Percentiles rank a stretch among this genome's conserved stretches.
phyloP scores from a whole-genome alignment of 2,797 vertebrate species.

The Syncerus caffer region DNA sequence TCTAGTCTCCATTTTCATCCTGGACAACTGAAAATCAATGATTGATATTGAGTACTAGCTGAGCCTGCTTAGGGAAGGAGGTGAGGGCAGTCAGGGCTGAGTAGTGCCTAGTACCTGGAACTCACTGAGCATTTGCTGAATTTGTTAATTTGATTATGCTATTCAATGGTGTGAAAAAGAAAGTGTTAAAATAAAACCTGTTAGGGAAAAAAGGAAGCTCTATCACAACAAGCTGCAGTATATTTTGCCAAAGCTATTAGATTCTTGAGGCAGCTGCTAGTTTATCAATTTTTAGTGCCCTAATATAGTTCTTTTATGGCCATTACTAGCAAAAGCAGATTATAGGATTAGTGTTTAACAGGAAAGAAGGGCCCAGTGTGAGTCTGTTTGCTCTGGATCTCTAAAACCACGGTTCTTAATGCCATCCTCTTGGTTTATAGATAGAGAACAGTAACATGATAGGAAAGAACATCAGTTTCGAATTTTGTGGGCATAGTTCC shows the following conservation, averaged over 20 bases:
- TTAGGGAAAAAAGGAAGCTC: conserved; percentile 41
- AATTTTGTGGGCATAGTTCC: conserved; percentile 38
- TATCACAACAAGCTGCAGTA: conserved; percentile 2
- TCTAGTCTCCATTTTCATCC: conserved; percentile 40
- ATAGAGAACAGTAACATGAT: conserved; percentile 26
- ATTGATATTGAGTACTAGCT: background rate
- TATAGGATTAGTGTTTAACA: conserved; percentile 47
- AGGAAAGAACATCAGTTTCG: conserved; percentile 10
- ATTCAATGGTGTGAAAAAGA: conserved; percentile 16
- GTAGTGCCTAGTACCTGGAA: background rate
- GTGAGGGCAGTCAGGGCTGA: background rate
- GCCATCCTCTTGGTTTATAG: background rate
- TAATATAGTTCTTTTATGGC: conserved; percentile 56
- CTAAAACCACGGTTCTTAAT: conserved; percentile 55
- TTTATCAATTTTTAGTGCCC: conserved; percentile 59
- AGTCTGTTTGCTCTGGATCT: conserved; percentile 15
- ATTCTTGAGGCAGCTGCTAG: conserved; percentile 48
- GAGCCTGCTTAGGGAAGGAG: background rate
- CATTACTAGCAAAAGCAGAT: conserved; percentile 48
- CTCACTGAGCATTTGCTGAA: background rate
- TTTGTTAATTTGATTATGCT: conserved; percentile 49
- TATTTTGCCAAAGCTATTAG: conserved; percentile 52
- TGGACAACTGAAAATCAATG: conserved; percentile 7
- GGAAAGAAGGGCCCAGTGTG: conserved; percentile 9
- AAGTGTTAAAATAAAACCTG: conserved; percentile 57